These are phyloP conservation scores for Daboia siamensis DNA, from an alignment of 2,113 vertebrate species.

Conservation along the genomic window DNA sequence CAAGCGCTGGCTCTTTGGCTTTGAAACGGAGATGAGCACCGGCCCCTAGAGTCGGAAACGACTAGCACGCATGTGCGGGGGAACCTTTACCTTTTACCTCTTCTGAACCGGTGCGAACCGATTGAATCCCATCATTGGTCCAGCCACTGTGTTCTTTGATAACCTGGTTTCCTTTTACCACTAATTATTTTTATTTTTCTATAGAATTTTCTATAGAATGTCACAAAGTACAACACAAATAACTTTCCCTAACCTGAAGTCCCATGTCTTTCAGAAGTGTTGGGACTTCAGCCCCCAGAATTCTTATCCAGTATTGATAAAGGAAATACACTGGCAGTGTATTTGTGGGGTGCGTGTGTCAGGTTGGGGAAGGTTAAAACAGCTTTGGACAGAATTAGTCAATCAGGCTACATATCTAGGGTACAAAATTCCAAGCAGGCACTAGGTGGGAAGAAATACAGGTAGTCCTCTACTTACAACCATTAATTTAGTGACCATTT, in stretches of 20 bases:
- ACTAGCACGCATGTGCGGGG: too few species aligned
- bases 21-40: too few species aligned
- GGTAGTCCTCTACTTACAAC: not conserved
- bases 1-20: too few species aligned
- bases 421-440: not conserved
- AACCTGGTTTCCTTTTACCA: not conserved
- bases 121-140: too few species aligned
- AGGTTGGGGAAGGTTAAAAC: not conserved
- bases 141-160: not conserved
- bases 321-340: not conserved
- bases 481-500: not conserved
- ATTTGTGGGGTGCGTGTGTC: not conserved
- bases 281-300: not conserved
- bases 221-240: not conserved
- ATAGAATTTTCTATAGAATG: not conserved
- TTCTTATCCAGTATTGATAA: not conserved
- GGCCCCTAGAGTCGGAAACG: too few species aligned
- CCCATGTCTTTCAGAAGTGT: not conserved
- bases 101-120: too few species aligned
- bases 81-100: too few species aligned
- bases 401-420: not conserved
- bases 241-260: not conserved
- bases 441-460: not conserved
- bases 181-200: not conserved
- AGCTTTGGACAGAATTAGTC: not conserved